Percentiles rank a stretch among this genome's conserved stretches.
phyloP scores from a whole-genome alignment of 1,140 invertebrate species.

The Spodoptera frugiperda region DNA sequence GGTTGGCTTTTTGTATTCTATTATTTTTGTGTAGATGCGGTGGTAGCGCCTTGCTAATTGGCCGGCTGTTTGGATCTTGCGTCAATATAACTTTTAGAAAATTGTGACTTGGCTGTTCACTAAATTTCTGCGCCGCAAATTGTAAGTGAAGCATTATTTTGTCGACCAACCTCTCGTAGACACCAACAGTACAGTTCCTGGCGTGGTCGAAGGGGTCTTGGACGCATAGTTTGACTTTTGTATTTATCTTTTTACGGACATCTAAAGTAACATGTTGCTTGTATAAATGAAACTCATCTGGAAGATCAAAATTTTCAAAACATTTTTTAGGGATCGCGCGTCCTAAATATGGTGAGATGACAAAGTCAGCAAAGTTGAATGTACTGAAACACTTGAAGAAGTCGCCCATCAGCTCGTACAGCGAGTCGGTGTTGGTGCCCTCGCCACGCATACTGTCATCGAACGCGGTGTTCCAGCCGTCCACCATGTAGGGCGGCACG shows the following conservation, averaged over 20 bases:
- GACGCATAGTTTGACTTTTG: constrained; percentile 84
- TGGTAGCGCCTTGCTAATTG: neutral
- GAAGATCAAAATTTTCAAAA: constrained; percentile 77
- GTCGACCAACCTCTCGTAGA: constrained; percentile 63
- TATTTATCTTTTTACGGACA: constrained; percentile 65
- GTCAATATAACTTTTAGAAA: constrained; percentile 53
- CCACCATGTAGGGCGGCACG: constrained; percentile 40
- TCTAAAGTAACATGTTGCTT: constrained; percentile 69
- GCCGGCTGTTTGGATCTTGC: constrained; percentile 1
- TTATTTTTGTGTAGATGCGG: neutral
- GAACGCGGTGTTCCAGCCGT: constrained; percentile 70
- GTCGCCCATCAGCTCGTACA: constrained; percentile 85
- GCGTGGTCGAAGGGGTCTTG: constrained; percentile 89
- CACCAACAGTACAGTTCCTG: constrained; percentile 82
- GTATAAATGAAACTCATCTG: constrained; percentile 75
- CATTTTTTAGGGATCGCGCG: constrained; percentile 69
- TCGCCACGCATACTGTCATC: constrained; percentile 9
- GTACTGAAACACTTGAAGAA: constrained; percentile 88
- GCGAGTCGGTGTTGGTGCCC: constrained; percentile 51
- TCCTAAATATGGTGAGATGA: constrained; percentile 87
- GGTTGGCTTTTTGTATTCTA: constrained; percentile 14
- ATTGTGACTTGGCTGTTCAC: constrained; percentile 14
- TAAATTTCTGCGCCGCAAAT: constrained; percentile 51
- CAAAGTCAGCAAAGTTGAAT: constrained; percentile 83
- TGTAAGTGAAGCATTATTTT: constrained; percentile 54